phyloP scores from a whole-genome alignment of 2,797 vertebrate genomes.

The Remorina albescens region DNA sequence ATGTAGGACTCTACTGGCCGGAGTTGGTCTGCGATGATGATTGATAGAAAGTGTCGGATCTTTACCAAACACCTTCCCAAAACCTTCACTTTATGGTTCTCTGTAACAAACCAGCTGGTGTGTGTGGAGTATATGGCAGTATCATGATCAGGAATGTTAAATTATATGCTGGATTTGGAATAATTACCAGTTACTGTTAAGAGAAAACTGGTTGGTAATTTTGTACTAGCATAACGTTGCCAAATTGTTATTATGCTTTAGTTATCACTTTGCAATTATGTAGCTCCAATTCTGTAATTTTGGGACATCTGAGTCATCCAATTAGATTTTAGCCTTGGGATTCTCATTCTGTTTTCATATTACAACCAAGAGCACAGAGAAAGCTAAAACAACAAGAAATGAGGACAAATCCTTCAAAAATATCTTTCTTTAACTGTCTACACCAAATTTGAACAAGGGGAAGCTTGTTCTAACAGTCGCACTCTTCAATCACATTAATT shows the following conservation, averaged over 20 bases:
- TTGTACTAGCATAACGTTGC: neutral
- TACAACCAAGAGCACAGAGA: neutral
- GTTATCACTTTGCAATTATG: neutral
- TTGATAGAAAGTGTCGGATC: too few species aligned
- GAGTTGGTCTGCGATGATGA: too few species aligned
- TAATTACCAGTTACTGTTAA: neutral
- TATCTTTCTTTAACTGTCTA: conserved; percentile 1
- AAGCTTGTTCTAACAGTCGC: conserved; percentile 16
- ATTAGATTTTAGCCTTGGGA: neutral
- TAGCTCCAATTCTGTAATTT: too few species aligned
- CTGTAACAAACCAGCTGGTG: too few species aligned
- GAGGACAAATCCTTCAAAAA: conserved; percentile 5
- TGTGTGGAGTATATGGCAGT: too few species aligned
- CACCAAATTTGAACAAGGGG: neutral
- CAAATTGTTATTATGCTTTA: neutral
- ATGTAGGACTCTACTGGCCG: too few species aligned
- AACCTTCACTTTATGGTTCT: too few species aligned
- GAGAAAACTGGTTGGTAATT: neutral
- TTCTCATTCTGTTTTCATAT: neutral
- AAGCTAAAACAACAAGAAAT: neutral
- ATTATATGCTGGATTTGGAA: neutral
- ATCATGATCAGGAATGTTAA: neutral
- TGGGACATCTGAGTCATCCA: neutral
- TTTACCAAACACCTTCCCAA: too few species aligned
- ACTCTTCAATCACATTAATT: conserved; percentile 60